Base-by-base conservation (phyloP, 2,888 invertebrate species). In the Teleogryllus oceanicus region DNA sequence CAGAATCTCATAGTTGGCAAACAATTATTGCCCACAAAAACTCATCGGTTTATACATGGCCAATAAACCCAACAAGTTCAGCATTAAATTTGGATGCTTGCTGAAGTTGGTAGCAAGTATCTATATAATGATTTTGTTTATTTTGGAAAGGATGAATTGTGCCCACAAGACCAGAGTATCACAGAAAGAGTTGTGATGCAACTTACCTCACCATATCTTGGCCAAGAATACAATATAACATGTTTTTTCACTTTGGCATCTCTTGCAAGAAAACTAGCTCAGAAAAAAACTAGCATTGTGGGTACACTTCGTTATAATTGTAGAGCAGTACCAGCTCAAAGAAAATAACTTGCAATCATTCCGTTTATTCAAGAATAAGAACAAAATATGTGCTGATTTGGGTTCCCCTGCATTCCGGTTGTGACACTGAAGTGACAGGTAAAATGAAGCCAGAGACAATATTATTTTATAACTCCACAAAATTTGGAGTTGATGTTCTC, bases 51-150 rank as follows among this genome's bases (percentile, higher is more conserved):
- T 18, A 76, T 49, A 37, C 76, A 62, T 18, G 3, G 62, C 62
- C 62, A 62, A 62, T 62, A 62, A 62, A 62, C 62, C 62, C 62
- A 62, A 77, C 51, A 20, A 51, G 50, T 77, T 50, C 21, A 50
- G 77, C 18, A 77, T 77, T 20, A 50, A 50, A 77, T 77, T 77
- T 50, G 50, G 77, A 18, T 77, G 49, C 50, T 50, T 75, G n/a
- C 21, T 49, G 76, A 76, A 49, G 79, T 79, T 13, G 76, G 76
- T 50, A 75, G 75, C 62, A 79, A 50, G 24, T 79, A 79, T 79
- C 21, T 79, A 16, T 49, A 50, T 12, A 79, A 79, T 77, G 77
- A 74, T n/a, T 79, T 79, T 62, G 51, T 24, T 11, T 2, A 79
- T 49, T 18, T 76, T 50, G 79, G 79, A 75, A 79, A 79, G 49